Evolutionary conservation across 2,888 invertebrate species (phyloP).

Genomic region (Morpho deidamia): DNA sequence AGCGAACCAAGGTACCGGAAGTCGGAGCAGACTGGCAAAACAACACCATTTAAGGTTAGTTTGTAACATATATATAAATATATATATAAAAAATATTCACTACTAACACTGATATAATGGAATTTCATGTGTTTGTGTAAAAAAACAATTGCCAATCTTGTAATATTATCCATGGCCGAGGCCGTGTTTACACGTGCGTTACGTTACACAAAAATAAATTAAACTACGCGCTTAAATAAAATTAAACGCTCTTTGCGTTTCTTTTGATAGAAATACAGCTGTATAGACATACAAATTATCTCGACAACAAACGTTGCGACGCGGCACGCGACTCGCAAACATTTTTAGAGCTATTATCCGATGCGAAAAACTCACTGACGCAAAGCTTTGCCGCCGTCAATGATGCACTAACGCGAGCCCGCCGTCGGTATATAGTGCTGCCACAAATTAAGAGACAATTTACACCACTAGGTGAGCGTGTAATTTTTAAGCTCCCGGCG

Average conservation of each 20-base stretch:
- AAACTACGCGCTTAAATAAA: conserved; percentile 25
- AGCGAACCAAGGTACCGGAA: no score
- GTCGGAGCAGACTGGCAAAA: no score
- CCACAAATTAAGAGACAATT: conserved; percentile 55
- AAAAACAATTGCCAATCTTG: no score
- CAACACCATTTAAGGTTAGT: no score
- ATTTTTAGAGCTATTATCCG: conserved; percentile 46
- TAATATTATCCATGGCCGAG: no score
- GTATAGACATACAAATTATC: conserved; percentile 32
- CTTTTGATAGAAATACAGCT: conserved; percentile 26
- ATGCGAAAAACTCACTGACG: conserved; percentile 34
- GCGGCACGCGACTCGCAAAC: conserved; percentile 42
- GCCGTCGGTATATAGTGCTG: conserved; percentile 39
- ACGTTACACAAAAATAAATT: conserved; percentile 20
- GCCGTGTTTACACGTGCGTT: conserved; percentile 12
- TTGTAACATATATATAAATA: no score
- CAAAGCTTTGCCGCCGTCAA: conserved; percentile 59
- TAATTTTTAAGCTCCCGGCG: conserved; percentile 39
- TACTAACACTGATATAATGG: no score
- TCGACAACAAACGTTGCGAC: conserved; percentile 29
- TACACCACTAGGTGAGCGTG: conserved; percentile 40
- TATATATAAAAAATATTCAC: no score
- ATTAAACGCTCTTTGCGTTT: conserved; percentile 26
- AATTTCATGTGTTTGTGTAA: no score
- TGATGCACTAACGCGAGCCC: conserved; percentile 40